Conservation (phyloP, 2,888 invertebrate species). For the Therioaphis trifolii region DNA sequence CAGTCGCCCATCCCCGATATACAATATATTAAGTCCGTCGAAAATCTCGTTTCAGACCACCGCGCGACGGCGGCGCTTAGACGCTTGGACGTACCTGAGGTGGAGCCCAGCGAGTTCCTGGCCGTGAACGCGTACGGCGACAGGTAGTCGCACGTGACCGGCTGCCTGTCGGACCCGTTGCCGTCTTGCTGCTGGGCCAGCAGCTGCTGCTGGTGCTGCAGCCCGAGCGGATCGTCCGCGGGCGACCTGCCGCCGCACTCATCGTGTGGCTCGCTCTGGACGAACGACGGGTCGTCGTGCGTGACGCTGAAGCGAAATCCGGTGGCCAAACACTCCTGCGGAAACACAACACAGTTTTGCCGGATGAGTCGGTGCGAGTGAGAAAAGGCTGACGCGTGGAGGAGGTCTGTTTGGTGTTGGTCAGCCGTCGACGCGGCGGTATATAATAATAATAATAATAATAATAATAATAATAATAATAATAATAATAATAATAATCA, state of each 20-base stretch:
- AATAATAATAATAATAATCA: no score
- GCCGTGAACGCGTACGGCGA: conserved; percentile 71
- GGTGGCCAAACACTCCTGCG: conserved; percentile 56
- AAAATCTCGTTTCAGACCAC: no score
- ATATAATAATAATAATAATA: no score
- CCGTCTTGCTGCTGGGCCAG: not conserved
- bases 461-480: no score
- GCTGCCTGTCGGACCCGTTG: conserved; percentile 2
- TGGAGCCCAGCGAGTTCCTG: conserved; percentile 71
- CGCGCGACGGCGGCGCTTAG: no score
- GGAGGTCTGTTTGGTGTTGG: no score
- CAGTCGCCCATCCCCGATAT: no score
- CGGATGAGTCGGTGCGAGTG: not conserved
- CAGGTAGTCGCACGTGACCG: conserved; percentile 66
- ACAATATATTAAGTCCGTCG: no score
- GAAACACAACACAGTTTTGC: not conserved
- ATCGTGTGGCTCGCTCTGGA: conserved; percentile 60
- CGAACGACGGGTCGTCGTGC: conserved; percentile 54
- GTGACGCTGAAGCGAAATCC: conserved; percentile 61
- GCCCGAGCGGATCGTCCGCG: conserved; percentile 7
- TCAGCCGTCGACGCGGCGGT: no score
- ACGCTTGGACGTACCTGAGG: conserved; percentile 69
- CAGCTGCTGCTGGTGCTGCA: not conserved
- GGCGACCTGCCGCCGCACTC: not conserved
- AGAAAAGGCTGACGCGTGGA: no score